Evolutionary conservation across 2,797 vertebrate genomes (phyloP).

Genomic region (Hapalemur alaotrensis): DNA sequence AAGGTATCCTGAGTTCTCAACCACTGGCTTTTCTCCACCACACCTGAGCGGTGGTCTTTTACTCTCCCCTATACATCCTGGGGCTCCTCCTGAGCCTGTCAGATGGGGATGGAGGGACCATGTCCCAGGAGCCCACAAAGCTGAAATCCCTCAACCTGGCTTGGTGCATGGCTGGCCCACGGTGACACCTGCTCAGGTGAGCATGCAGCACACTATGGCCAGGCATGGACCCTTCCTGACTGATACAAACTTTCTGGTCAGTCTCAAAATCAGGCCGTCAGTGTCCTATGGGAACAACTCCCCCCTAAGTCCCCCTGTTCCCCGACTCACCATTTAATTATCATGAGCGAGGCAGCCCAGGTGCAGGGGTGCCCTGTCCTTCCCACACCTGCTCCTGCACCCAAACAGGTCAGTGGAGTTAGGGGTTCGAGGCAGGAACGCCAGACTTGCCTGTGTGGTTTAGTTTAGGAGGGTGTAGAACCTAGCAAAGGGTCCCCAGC

Average conservation of each 20-base stretch:
- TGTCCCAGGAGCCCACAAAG: accelerated
- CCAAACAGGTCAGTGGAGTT: background rate
- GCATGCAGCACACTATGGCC: background rate
- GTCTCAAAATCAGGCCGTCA: background rate
- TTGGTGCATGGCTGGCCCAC: background rate
- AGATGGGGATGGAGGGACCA: background rate
- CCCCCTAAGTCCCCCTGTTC: accelerated
- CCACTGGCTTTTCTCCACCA: background rate
- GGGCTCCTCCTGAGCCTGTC: background rate
- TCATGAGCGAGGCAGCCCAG: background rate
- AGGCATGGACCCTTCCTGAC: background rate
- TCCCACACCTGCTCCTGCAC: too few relatives aligned
- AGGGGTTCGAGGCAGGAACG: background rate
- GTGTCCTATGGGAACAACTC: accelerated
- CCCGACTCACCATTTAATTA: background rate
- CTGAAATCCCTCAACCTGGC: background rate
- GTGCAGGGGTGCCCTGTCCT: background rate
- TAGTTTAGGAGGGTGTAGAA: background rate
- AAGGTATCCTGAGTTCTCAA: too few relatives aligned
- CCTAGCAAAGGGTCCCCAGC: background rate
- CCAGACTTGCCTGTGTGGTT: background rate
- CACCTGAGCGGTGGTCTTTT: background rate
- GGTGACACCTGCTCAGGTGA: background rate
- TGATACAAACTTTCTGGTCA: background rate
- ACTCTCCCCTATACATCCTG: background rate